Evolutionary conservation across 2,113 vertebrate genomes (phyloP), one percentile per base, ranked within the genome.

Genomic region (Willisornis vidua): DNA sequence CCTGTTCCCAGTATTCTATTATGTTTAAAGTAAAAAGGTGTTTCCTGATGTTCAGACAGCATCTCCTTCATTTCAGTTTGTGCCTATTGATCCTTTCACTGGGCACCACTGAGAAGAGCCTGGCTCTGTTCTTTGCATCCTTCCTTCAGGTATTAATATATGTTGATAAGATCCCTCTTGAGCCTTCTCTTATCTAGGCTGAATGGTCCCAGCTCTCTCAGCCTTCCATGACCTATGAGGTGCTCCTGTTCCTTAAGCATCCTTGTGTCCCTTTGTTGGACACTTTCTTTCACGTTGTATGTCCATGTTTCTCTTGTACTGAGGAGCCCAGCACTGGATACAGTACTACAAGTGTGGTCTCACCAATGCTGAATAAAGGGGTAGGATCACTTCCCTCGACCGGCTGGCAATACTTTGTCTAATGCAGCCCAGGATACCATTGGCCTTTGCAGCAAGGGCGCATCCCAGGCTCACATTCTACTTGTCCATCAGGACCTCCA

Each of bases 271-370:
- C 19, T 57, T 78, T 4, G 0, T 9, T 71, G 52, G 66, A 29
- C 8, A 62, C 23, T 41, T 10, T 66, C 20, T n/a, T 35, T 62
- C 37, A 29, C 28, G 25, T 19, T 46, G 19, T 16, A 8, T 4
- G 1, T 8, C 7, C 0, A 1, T 43, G 29, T 33, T 13, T n/a
- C 33, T 25, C 9, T 18, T 7, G 7, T 10, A 39, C 20, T 45
- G 33, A 58, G 48, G 11, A 67, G 43, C 10, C 52, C 63, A 89
- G 72, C 67, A 80, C 3, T 19, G 80, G 24, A 51, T 20, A 7
- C 46, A 67, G 5, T n/a, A 15, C 6, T 31, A 4, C 18, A 41
- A 2, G 8, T 41, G 23, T 43, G 31, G 24, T 17, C 15, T 78
- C 77, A 41, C 16, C 28, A 59, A 35, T 1, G 3, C 9, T 46